These are phyloP conservation scores for Metaphire vulgaris DNA, from an alignment of 1,140 invertebrate genomes.

Conservation along the genomic window DNA sequence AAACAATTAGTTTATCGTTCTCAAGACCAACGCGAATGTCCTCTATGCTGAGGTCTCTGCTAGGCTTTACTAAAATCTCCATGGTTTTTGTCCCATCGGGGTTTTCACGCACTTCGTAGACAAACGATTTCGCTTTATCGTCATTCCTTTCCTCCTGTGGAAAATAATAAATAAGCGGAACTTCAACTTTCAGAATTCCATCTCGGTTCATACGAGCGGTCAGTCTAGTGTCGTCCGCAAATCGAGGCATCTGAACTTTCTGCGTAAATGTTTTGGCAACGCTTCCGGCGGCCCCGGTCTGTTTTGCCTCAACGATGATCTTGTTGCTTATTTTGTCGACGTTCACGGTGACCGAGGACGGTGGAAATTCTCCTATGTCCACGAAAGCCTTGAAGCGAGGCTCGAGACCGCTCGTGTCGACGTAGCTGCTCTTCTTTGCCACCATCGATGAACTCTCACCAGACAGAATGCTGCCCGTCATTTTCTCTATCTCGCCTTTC, in stretches of 20 bases:
- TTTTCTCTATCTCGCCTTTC: slow-evolving; percentile 14
- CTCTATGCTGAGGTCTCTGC: background rate
- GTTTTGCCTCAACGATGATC: slow-evolving; percentile 14
- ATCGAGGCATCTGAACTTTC: slow-evolving; percentile 14
- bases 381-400: slow-evolving; percentile 15
- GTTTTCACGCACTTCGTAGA: slow-evolving; percentile 8
- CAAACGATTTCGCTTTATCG: background rate
- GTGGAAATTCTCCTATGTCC: slow-evolving; percentile 14
- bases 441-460: background rate
- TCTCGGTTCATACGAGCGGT: slow-evolving; percentile 6
- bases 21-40: slow-evolving; percentile 5
- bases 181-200: slow-evolving; percentile 6
- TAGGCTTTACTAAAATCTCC: slow-evolving; percentile 11
- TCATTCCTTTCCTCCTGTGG: background rate
- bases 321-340: slow-evolving; percentile 9
- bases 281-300: background rate
- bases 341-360: slow-evolving; percentile 9
- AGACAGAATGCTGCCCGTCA: background rate
- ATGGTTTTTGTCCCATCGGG: slow-evolving; percentile 9
- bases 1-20: background rate
- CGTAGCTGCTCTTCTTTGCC: slow-evolving; percentile 13
- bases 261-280: slow-evolving; percentile 19
- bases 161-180: slow-evolving; percentile 9
- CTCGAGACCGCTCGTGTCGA: slow-evolving; percentile 7
- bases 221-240: background rate